Percentiles rank a stretch among this genome's conserved stretches.
phyloP scores from a whole-genome alignment of 2,797 vertebrate species.

The Tiaroga cobitis region DNA sequence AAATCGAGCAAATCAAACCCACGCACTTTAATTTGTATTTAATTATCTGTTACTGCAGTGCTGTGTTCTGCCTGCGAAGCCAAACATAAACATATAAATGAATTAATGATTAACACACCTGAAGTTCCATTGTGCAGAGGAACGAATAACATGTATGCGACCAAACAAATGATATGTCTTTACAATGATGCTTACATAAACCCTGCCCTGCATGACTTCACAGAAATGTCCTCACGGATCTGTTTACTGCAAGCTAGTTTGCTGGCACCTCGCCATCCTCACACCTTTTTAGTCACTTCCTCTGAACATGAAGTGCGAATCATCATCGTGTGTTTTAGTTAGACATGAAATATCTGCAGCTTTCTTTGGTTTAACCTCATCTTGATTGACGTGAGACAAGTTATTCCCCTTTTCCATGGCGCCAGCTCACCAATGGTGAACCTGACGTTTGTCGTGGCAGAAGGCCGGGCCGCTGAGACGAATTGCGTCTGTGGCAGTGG shows the following conservation, averaged over 20 bases:
- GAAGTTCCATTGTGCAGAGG: constrained; percentile 49
- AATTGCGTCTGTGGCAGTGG: constrained; percentile 60
- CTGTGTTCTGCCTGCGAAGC: constrained; percentile 65
- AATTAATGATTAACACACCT: constrained; percentile 55
- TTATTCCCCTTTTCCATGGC: background rate
- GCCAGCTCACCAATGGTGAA: constrained; percentile 50
- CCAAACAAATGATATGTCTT: constrained; percentile 65
- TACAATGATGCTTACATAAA: constrained; percentile 7
- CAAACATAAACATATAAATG: constrained; percentile 30
- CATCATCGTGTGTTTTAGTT: constrained; percentile 53
- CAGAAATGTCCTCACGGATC: constrained; percentile 61
- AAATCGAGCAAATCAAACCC: constrained; percentile 61
- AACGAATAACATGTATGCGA: constrained; percentile 51
- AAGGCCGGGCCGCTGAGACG: constrained; percentile 53
- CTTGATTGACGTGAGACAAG: constrained; percentile 47
- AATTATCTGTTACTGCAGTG: constrained; percentile 74
- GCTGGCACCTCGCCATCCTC: constrained; percentile 5
- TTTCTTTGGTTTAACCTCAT: constrained; percentile 49
- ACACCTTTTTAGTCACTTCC: constrained; percentile 28
- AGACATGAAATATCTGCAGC: constrained; percentile 55
- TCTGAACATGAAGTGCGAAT: constrained; percentile 51
- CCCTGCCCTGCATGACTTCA: background rate
- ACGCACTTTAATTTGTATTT: constrained; percentile 72
- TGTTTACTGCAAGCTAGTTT: constrained; percentile 29
- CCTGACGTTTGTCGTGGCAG: constrained; percentile 60